Evolutionary conservation across 37 sponge, comb jelly and placozoan species (phyloP).

Genomic region (Tethya wilhelma): DNA sequence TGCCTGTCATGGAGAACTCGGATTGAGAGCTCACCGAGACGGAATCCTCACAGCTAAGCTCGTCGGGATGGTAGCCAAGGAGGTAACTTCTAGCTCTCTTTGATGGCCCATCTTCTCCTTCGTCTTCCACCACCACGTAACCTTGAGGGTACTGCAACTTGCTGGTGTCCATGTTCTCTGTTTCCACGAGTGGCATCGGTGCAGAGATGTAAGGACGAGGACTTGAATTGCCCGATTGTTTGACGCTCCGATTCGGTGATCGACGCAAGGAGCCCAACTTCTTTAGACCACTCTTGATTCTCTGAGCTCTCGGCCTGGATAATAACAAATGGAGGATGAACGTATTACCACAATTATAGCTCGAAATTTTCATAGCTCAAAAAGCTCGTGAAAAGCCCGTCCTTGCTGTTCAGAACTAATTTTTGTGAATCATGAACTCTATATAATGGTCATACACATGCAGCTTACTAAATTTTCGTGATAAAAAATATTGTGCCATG

Average conservation of each 20-base stretch:
- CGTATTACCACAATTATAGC: too few species aligned
- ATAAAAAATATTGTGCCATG: too few species aligned
- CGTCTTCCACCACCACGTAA: too few species aligned
- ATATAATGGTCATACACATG: too few species aligned
- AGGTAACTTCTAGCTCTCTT: not conserved
- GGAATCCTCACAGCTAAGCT: constrained; percentile 29
- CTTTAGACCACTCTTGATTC: not conserved
- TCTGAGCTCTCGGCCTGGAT: too few species aligned
- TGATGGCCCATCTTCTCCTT: not conserved
- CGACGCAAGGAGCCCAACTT: constrained; percentile 20
- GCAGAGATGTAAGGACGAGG: not conserved
- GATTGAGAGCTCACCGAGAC: constrained; percentile 34
- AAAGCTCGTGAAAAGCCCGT: too few species aligned
- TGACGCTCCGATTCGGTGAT: not conserved
- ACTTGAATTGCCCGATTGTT: not conserved
- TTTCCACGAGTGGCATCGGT: not conserved
- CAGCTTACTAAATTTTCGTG: too few species aligned
- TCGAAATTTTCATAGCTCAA: too few species aligned
- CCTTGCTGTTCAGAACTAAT: too few species aligned
- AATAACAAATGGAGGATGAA: too few species aligned
- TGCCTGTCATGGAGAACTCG: constrained; percentile 19
- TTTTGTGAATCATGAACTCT: too few species aligned
- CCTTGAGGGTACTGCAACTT: not conserved
- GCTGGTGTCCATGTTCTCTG: not conserved
- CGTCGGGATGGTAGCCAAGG: constrained; percentile 9